These are phyloP conservation scores for Ctenosaura bakeri DNA, from an alignment of 2,797 vertebrate genomes.

Conservation along the genomic window DNA sequence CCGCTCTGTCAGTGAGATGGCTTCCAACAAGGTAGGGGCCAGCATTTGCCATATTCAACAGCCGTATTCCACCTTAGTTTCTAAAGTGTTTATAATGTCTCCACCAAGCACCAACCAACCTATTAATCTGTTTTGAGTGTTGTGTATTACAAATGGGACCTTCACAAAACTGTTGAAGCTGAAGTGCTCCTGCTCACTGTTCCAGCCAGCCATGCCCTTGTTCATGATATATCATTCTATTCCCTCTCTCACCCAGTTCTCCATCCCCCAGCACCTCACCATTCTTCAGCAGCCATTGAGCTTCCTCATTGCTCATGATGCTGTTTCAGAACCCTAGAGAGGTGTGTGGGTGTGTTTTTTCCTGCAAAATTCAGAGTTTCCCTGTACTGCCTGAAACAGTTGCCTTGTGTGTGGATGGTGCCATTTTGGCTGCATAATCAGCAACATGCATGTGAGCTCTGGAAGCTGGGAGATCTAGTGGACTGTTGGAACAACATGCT, in stretches of 20 bases:
- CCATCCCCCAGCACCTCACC: background rate
- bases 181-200: background rate
- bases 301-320: background rate
- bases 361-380: background rate
- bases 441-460: no score
- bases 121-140: background rate
- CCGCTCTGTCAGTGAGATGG: constrained; percentile 95
- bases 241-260: background rate
- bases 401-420: background rate
- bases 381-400: background rate
- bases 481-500: no score
- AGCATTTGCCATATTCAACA: background rate
- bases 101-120: background rate
- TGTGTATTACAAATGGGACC: background rate
- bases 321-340: background rate
- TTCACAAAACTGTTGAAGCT: background rate
- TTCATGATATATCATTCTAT: background rate
- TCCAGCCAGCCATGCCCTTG: no score
- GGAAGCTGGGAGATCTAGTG: no score
- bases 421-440: background rate
- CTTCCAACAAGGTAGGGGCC: constrained; percentile 89
- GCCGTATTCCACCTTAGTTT: background rate
- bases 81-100: background rate
- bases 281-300: background rate
- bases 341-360: no score